Evolutionary conservation across 2,888 invertebrate species (phyloP), one percentile per base, ranked within the genome.

Genomic region (Stenurella melanura): DNA sequence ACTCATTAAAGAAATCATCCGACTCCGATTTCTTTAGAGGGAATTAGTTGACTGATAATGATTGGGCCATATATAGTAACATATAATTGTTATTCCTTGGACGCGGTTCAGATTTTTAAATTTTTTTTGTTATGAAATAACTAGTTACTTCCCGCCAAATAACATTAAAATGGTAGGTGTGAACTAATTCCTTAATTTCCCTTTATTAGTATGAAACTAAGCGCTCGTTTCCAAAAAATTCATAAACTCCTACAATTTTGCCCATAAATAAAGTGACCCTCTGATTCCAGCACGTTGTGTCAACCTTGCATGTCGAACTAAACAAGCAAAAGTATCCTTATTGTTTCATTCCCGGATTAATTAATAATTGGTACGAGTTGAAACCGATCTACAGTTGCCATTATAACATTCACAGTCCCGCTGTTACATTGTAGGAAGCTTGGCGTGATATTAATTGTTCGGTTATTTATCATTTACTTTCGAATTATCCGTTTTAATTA

Each of bases 391-490:
- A 42, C 42, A 38, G 60, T 73, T 67, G 76, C 76, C 69, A 74
- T 78, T 78, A 76, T 67, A 69, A 69, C 75, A 78, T 75, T 75
- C 70, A 73, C 73, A 42, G 57, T 70, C 78, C 76, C 74, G 78
- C 78, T 78, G 78, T 76, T 78, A 67, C 69, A 64, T 70, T 68
- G 74, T 67, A 74, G 72, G 74, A 76, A 78, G 74, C 78, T 76
- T 74, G 70, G 78, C 78, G 78, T 78, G 78, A 78, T 78, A 78
- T 78, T 78, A 78, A 78, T 76, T 71, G 78, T 76, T 73, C 56
- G 74, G 69, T 74, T 73, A 69, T 76, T 74, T 74, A 78, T 76
- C 78, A 78, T 76, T 60, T 78, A 78, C 78, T 76, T 78, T 78
- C 76, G 76, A 76, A 76, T 76, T 74, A 73, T 67, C 76, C 68